Evolutionary conservation across 30 jellyfish, hydroid and myxozoan genomes (phyloP).

Genomic region (Aurelia aurita): DNA sequence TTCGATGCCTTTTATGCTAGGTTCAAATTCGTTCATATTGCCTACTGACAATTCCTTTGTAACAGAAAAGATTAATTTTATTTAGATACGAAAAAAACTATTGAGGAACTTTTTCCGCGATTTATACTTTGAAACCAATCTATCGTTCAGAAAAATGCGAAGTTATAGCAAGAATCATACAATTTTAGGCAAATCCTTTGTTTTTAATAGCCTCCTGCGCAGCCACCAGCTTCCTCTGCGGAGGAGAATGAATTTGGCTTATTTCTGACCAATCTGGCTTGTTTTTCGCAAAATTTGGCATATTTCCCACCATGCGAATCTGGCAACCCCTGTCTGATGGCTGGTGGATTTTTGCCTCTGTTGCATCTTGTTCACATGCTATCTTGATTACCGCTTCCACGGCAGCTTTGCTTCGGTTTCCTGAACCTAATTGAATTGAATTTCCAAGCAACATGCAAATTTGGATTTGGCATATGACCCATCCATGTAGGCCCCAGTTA

Average conservation of each 20-base stretch:
- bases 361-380: no score
- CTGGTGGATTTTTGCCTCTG: no score
- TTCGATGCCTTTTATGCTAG: no score
- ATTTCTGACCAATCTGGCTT: constrained; percentile 30
- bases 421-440: no score
- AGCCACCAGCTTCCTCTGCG: constrained; percentile 30
- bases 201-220: constrained; percentile 42
- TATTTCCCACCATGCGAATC: constrained; percentile 40
- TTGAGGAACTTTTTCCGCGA: not conserved
- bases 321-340: constrained; percentile 16
- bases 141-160: not conserved
- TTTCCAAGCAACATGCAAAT: no score
- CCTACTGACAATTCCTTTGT: no score
- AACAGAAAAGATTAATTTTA: constrained; percentile 4
- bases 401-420: no score
- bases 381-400: no score
- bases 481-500: no score
- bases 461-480: no score
- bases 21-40: no score
- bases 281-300: constrained; percentile 27
- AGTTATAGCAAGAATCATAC: constrained; percentile 17
- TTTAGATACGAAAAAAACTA: not conserved
- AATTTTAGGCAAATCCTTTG: constrained; percentile 21
- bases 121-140: constrained; percentile 8
- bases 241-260: constrained; percentile 35